Base-by-base conservation (phyloP, 2,797 vertebrate genomes). In the Gobionotothen gibberifrons region DNA sequence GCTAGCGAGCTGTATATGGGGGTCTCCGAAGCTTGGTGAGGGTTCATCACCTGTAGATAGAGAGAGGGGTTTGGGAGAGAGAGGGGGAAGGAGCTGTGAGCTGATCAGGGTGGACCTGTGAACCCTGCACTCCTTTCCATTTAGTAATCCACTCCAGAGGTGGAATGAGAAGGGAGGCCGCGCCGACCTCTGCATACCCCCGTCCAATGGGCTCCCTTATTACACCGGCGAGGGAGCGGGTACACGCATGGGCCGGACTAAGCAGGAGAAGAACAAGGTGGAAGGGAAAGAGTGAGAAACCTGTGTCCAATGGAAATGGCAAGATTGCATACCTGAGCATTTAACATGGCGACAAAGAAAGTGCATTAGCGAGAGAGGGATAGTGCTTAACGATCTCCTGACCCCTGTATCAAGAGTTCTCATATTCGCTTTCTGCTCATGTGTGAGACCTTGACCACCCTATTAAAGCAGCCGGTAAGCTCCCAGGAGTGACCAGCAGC, bases 71-170 rank as follows among this genome's bases (percentile, higher is more conserved):
- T 64, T 44, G 55, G 47, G 36, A 3, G 52, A 47, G 49, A 40
- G 62, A 59, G 49, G 19, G 69, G 13, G 29, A 40, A 47, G 76
- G 48, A 78, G 78, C 60, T 40, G 48, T 47, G 75, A 83, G 73
- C 82, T 76, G 80, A 87, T 89, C 77, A 62, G 58, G 52, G 61
- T 48, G 68, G 57, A 76, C 82, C 83, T 21, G n/a, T 3, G 5
- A 74, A 76, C 82, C 77, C 79, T 21, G 69, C 57, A 73, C 84
- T 75, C 77, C 81, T 89, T 90, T 92, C 88, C 84, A 87, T 92
- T 90, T 85, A 83, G 83, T 88, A 76, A 87, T 89, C 81, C 79
- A 79, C 81, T 87, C 69, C 72, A 68, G 76, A 85, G 81, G 67
- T 84, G 85, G 79, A 89, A 90, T 85, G 82, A 87, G 79, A 85